phyloP scores from a whole-genome alignment of 2,113 vertebrate genomes.

The Rhadina sibilatrix region DNA sequence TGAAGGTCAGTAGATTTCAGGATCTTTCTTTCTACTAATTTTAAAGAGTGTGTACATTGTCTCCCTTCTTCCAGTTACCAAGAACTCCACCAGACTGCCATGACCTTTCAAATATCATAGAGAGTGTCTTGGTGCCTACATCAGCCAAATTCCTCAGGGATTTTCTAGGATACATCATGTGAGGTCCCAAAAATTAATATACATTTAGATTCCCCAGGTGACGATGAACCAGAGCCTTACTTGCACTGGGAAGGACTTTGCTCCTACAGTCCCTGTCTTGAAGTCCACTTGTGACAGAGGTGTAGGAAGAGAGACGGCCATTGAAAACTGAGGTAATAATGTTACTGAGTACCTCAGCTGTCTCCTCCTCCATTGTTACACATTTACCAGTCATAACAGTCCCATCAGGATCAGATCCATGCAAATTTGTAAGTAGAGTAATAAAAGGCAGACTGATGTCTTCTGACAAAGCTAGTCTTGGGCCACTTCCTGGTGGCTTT shows the following conservation, averaged over 20 bases:
- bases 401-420: background rate
- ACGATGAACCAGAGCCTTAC: background rate
- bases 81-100: background rate
- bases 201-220: background rate
- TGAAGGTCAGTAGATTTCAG: background rate
- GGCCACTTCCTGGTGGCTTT: background rate
- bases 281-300: rapidly evolving
- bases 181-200: background rate
- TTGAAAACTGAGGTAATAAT: background rate
- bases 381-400: background rate
- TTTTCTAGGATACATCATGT: background rate
- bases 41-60: rapidly evolving
- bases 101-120: background rate
- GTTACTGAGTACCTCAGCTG: background rate
- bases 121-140: background rate
- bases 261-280: background rate
- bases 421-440: background rate
- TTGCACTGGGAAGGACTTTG: background rate
- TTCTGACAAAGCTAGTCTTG: background rate
- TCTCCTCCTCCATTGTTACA: background rate
- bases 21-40: background rate
- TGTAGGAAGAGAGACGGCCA: background rate
- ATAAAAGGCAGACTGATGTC: background rate
- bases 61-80: background rate
- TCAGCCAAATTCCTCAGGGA: background rate